These are phyloP conservation scores for Ips nitidus DNA, from an alignment of 1,140 invertebrate genomes.

Conservation along the genomic window DNA sequence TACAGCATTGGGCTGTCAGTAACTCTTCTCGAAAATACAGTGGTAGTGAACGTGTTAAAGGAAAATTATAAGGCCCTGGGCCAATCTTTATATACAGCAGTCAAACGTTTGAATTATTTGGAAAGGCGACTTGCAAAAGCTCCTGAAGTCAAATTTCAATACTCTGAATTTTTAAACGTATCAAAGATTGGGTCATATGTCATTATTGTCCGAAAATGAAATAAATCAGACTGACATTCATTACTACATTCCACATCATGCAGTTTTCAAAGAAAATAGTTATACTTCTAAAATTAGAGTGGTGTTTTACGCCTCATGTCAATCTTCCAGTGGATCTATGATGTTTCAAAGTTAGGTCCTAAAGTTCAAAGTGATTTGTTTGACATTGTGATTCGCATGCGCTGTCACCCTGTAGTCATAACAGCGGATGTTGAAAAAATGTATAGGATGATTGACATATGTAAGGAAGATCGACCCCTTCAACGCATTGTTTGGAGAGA, in stretches of 20 bases:
- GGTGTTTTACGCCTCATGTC: not conserved
- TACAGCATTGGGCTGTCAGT: too few relatives aligned
- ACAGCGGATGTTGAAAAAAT: constrained; percentile 51
- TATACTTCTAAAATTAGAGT: not conserved
- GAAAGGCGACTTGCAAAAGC: too few relatives aligned
- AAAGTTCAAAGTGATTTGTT: constrained; percentile 43
- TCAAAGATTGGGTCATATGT: too few relatives aligned
- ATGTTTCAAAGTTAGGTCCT: constrained; percentile 33
- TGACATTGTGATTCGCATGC: constrained; percentile 41
- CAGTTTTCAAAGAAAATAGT: not conserved
- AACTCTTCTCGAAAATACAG: too few relatives aligned
- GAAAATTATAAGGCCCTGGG: too few relatives aligned
- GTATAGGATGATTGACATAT: constrained; percentile 49
- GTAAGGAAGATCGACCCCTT: constrained; percentile 39
- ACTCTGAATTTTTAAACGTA: too few relatives aligned
- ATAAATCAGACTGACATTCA: too few relatives aligned
- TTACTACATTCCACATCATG: not conserved
- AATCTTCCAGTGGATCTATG: not conserved
- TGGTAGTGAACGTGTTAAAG: too few relatives aligned
- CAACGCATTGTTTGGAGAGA: constrained; percentile 51
- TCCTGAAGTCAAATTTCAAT: too few relatives aligned
- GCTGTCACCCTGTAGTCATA: constrained; percentile 41
- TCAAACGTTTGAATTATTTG: too few relatives aligned
- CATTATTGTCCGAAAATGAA: too few relatives aligned
- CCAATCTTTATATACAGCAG: too few relatives aligned